phyloP scores from a whole-genome alignment of 2,113 vertebrate species.

The Chlamydotis undulata region DNA sequence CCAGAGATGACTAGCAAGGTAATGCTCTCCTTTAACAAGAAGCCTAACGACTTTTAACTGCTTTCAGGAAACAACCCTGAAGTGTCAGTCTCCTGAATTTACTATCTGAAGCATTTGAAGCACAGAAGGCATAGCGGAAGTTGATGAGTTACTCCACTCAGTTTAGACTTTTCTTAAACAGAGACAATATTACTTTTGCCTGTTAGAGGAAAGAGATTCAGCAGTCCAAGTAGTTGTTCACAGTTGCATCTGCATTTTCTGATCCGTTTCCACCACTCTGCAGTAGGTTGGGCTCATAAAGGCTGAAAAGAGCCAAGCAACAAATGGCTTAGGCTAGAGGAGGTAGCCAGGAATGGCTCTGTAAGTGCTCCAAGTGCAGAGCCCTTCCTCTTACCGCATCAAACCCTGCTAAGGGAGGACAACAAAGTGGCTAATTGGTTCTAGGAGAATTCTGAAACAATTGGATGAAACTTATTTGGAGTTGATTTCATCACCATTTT shows the following conservation, averaged over 20 bases:
- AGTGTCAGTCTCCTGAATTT: not conserved
- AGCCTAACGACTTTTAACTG: not conserved
- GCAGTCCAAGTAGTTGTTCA: not conserved
- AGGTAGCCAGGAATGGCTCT: not conserved
- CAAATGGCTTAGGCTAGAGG: not conserved
- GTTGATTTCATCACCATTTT: not conserved
- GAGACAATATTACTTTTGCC: not conserved
- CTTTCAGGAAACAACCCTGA: not conserved
- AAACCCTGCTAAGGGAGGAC: not conserved
- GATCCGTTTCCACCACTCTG: not conserved
- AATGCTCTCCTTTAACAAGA: not conserved
- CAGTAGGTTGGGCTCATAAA: not conserved
- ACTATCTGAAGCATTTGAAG: not conserved
- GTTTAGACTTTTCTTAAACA: not conserved
- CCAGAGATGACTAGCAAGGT: not conserved
- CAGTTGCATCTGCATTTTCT: not conserved
- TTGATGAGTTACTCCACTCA: not conserved
- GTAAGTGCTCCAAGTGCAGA: not conserved
- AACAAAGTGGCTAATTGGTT: not conserved
- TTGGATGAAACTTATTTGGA: not conserved
- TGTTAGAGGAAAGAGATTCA: not conserved
- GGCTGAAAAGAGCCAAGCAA: not conserved
- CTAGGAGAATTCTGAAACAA: not conserved
- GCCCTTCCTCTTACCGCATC: not conserved
- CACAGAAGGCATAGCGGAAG: not conserved